A percentile compares a stretch with the other conserved stretches of the same genome.
These are phyloP conservation scores for Hartigia nigra DNA, from an alignment of 2,888 invertebrate species.

Conservation along the genomic window DNA sequence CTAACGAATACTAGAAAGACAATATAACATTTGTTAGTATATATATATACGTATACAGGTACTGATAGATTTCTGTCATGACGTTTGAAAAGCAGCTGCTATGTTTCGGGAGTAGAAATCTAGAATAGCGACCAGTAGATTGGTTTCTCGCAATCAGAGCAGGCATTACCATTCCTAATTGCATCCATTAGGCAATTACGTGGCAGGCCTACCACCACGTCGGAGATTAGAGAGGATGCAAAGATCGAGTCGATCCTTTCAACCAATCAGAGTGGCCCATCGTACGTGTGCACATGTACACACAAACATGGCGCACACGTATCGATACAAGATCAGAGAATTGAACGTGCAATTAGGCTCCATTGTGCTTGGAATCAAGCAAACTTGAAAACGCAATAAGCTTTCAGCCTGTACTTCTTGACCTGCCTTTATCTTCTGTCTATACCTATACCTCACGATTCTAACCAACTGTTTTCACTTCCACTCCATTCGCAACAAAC, in stretches of 20 bases:
- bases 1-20: background rate
- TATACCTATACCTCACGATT: background rate
- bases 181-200: conserved; percentile 37
- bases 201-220: conserved; percentile 11
- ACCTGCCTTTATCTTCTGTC: background rate
- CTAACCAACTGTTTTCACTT: background rate
- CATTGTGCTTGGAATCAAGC: background rate
- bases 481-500: background rate
- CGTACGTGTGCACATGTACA: background rate
- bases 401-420: background rate
- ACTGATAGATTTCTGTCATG: background rate
- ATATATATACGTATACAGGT: background rate
- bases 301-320: background rate
- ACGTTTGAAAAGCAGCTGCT: background rate
- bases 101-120: background rate
- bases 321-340: background rate
- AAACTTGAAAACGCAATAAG: background rate
- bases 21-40: background rate
- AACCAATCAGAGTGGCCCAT: conserved; percentile 22
- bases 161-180: conserved; percentile 38
- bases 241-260: conserved; percentile 27
- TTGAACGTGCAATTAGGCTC: background rate
- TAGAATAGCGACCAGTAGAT: background rate
- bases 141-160: conserved; percentile 22
- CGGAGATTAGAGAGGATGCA: conserved; percentile 24